These are phyloP conservation scores for Scaptodrosophila latifasciaeformis DNA, from an alignment of 2,888 invertebrate species.

Conservation along the genomic window DNA sequence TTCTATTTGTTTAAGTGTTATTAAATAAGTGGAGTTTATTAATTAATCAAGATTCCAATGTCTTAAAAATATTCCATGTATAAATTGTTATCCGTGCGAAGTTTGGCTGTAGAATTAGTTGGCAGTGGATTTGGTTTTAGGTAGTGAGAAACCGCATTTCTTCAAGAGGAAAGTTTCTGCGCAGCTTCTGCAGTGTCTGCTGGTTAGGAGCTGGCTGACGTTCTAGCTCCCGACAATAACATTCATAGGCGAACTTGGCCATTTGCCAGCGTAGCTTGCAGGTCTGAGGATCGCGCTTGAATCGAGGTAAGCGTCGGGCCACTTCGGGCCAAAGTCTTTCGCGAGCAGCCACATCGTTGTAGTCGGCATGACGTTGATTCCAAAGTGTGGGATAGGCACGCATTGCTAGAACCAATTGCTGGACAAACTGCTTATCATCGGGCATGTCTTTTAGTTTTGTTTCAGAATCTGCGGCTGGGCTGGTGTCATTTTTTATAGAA, in stretches of 20 bases:
- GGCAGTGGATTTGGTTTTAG: no score
- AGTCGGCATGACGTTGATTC: conserved; percentile 58
- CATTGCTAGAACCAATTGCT: conserved; percentile 56
- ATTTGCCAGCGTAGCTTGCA: conserved; percentile 71
- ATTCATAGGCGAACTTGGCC: conserved; percentile 67
- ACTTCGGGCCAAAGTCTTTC: conserved; percentile 66
- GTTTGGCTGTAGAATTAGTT: background rate
- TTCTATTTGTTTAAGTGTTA: background rate
- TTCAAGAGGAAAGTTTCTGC: conserved; percentile 60
- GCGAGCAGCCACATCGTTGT: conserved; percentile 57
- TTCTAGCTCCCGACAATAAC: conserved; percentile 57
- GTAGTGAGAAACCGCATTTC: conserved; percentile 47
- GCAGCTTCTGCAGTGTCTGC: conserved; percentile 53
- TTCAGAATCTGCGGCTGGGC: background rate
- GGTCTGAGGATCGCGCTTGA: conserved; percentile 55
- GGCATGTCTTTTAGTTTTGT: conserved; percentile 62
- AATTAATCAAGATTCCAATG: background rate
- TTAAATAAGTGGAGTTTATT: conserved; percentile 10
- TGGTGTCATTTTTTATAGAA: conserved; percentile 27
- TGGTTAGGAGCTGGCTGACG: conserved; percentile 50
- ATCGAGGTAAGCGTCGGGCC: conserved; percentile 50
- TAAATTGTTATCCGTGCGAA: background rate
- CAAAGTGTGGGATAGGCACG: conserved; percentile 61
- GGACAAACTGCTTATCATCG: conserved; percentile 65
- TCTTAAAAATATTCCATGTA: background rate